Percentiles rank a stretch among this genome's conserved stretches.
phyloP scores from a whole-genome alignment of 2,113 vertebrate species.

The Albula glossodonta region DNA sequence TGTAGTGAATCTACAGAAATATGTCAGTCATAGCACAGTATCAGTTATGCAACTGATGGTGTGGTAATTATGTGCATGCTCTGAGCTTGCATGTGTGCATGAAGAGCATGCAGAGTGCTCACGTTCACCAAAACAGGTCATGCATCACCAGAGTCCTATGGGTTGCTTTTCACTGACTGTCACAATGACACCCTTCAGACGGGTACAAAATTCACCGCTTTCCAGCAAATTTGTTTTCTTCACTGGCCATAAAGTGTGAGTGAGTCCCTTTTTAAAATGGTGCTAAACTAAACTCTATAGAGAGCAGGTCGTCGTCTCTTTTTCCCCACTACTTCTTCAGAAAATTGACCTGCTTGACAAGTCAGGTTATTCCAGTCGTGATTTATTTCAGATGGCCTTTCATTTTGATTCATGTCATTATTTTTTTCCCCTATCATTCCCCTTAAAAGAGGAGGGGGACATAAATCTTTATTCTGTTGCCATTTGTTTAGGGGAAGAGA shows the following conservation, averaged over 20 bases:
- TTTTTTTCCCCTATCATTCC: slow-evolving; percentile 1
- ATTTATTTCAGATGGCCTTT: slow-evolving; percentile 8
- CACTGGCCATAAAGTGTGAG: no score
- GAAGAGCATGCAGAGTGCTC: no score
- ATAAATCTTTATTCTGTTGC: slow-evolving; percentile 21
- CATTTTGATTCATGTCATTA: background rate
- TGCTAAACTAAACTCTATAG: background rate
- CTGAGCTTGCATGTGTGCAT: no score
- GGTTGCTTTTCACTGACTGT: background rate
- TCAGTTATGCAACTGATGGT: no score
- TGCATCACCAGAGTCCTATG: no score
- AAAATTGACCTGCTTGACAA: slow-evolving; percentile 10
- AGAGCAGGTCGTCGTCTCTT: no score
- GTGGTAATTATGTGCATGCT: no score
- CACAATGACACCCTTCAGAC: background rate
- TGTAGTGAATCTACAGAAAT: no score
- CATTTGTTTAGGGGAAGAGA: background rate
- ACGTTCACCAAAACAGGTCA: no score
- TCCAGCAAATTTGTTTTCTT: no score
- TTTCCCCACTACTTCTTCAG: background rate
- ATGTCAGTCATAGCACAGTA: background rate
- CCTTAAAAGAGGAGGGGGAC: background rate
- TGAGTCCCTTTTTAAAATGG: background rate
- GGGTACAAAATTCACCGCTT: background rate
- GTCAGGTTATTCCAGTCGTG: slow-evolving; percentile 2